Evolutionary conservation across 2,888 invertebrate genomes (phyloP), one percentile per base, ranked within the genome.

Genomic region (Thysanoteuthis rhombus): DNA sequence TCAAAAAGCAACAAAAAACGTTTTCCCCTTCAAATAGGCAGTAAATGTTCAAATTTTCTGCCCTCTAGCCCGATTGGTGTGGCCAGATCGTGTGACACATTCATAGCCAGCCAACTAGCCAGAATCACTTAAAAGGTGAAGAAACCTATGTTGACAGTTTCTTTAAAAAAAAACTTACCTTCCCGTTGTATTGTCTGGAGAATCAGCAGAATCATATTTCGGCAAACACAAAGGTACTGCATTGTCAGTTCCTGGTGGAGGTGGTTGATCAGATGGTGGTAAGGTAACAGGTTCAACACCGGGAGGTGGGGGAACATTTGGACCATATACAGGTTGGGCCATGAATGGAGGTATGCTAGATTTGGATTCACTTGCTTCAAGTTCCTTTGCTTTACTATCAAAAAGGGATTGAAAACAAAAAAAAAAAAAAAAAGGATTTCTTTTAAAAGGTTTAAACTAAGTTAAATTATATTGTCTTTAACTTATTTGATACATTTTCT

Each of bases 281-380:
- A 96, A 95, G n/a, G 95, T 95, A 22, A 96, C 96, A 12, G 96
- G 96, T 94, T 96, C 96, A 16, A 96, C 95, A 28, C 96, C 96
- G 16, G 96, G 96, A 39, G 96, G 96, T 92, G 96, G 96, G n/a
- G 96, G 96, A 90, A 95, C 94, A 45, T 94, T 94, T n/a, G 94
- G 93, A 42, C 94, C 94, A 92, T 95, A 95, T 19, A 93, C 95
- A 19, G 95, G 94, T 93, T 95, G 94, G 22, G 94, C 94, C 93
- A 95, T 94, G 93, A 94, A 95, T 12, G 95, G 95, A 4, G 95
- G 94, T 39, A 95, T 90, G 1, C 95, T 94, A 38, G 95, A 94
- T 3, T 92, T 92, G 38, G 40, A 19, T 5, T 92, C 92, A 39
- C 42, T 45, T 3, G 28, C 45, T 28, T 92, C 91, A 42, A 42